phyloP scores from a whole-genome alignment of 2,113 vertebrate genomes.

The Cololabis saira region DNA sequence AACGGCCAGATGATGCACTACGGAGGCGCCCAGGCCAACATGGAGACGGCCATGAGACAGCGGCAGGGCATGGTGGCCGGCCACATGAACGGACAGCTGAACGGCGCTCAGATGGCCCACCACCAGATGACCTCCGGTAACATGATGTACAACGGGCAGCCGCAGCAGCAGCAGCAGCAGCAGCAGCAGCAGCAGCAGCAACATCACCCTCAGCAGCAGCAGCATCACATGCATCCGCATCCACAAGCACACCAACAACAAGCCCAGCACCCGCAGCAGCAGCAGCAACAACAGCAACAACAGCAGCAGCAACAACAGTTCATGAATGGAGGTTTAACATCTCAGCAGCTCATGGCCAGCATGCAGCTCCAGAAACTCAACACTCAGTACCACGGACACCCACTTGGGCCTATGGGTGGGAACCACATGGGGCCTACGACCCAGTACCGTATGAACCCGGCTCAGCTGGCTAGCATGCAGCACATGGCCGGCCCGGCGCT shows the following conservation, averaged over 20 bases:
- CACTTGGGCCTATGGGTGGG: slow-evolving; percentile 81
- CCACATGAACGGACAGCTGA: slow-evolving; percentile 85
- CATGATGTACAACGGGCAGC: slow-evolving; percentile 83
- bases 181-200: slow-evolving; percentile 75
- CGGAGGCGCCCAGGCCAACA: slow-evolving; percentile 79
- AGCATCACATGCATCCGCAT: slow-evolving; percentile 37
- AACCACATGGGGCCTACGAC: slow-evolving; percentile 79
- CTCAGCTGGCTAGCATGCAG: slow-evolving; percentile 85
- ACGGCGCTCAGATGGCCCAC: slow-evolving; percentile 83
- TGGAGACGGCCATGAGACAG: slow-evolving; percentile 86
- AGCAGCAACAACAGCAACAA: too few relatives aligned
- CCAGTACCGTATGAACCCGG: slow-evolving; percentile 85
- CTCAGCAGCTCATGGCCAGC: slow-evolving; percentile 90
- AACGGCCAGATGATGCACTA: slow-evolving; percentile 89
- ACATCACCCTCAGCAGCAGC: slow-evolving; percentile 71
- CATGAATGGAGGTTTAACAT: slow-evolving; percentile 85
- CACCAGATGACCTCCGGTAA: slow-evolving; percentile 81
- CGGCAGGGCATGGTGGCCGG: slow-evolving; percentile 82
- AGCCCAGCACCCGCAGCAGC: slow-evolving; percentile 80
- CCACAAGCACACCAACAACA: slow-evolving; percentile 58
- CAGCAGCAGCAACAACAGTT: too few relatives aligned
- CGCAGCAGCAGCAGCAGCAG: slow-evolving; percentile 68
- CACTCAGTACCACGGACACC: slow-evolving; percentile 91
- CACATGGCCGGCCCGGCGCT: slow-evolving; percentile 85
- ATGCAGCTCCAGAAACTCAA: slow-evolving; percentile 96